Base-by-base conservation (phyloP, 2,113 vertebrate genomes). In the Lampris megalopsis region DNA sequence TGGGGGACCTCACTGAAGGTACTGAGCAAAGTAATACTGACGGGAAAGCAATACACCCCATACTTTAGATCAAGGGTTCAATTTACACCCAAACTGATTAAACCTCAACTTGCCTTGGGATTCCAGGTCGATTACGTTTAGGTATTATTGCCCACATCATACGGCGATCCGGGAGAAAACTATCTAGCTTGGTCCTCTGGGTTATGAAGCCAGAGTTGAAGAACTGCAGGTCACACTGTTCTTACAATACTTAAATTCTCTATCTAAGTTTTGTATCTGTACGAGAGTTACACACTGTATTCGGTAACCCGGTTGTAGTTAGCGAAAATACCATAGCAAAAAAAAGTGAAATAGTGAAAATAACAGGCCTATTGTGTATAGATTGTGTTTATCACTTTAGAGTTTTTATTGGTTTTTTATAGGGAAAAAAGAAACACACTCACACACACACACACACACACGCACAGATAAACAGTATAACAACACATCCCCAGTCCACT, bases 1-100 rank as follows among this genome's bases (percentile, higher is more conserved):
- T 84, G 0, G 48, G 9, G 80, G 83, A 84, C 68, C 7, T 43
- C 82, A 72, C 83, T 49, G 83, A 88, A 93, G 92, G 93, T 94
- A 92, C 71, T 8, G 65, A 70, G 62, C 81, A 56, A 58, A 84
- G 68, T 81, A 73, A 67, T 65, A 67, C 68, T 71, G 77, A 90
- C 80, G 66, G 63, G 53, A 52, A 85, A 60, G 65, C 54, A 65
- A 86, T 83, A 66, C 56, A 73, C 63, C 78, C 80, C 61, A 71
- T 78, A 63, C 65, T 73, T 57, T 48, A 78, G 74, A 82, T 75
- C 80, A 80, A 49, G 65, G 71, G 69, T 86, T 84, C 65, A 70
- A 77, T 85, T 81, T 80, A 68, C 73, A 68, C 71, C 42, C 81
- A 62, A 60, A 74, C 59, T 85, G 77, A 91, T 87, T 85, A 83